Conservation (phyloP, 2,113 vertebrate species). For the Arvicanthis niloticus region DNA sequence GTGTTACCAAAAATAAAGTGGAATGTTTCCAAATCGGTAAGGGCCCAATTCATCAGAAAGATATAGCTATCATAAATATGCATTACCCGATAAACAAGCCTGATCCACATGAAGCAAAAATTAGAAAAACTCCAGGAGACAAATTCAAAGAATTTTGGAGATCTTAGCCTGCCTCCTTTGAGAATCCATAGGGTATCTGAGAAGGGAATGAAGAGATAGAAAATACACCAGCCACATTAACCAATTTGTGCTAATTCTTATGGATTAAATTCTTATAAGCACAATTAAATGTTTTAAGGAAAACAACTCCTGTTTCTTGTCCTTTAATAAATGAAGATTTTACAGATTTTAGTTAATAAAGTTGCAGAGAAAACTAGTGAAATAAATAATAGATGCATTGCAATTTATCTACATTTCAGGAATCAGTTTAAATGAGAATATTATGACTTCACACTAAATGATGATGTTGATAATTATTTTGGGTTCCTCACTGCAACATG, state of each 20-base stretch:
- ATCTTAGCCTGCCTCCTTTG: not conserved
- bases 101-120: not conserved
- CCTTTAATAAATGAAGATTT: not conserved
- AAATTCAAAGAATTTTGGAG: not conserved
- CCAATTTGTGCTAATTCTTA: not conserved
- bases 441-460: not conserved
- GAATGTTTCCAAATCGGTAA: not conserved
- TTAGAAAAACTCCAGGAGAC: not conserved
- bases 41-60: not conserved
- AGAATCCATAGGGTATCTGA: not conserved
- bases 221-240: not conserved
- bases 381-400: not conserved
- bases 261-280: not conserved
- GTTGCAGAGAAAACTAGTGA: not conserved
- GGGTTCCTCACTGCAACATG: not conserved
- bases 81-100: not conserved
- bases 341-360: not conserved
- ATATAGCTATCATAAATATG: not conserved
- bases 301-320: not conserved
- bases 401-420: not conserved
- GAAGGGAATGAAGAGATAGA: not conserved
- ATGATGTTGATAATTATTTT: not conserved
- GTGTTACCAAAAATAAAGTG: not conserved
- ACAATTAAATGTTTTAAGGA: not conserved
- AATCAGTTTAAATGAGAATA: not conserved